Base-by-base conservation (phyloP, 2,888 invertebrate species). In the Ormia ochracea region DNA sequence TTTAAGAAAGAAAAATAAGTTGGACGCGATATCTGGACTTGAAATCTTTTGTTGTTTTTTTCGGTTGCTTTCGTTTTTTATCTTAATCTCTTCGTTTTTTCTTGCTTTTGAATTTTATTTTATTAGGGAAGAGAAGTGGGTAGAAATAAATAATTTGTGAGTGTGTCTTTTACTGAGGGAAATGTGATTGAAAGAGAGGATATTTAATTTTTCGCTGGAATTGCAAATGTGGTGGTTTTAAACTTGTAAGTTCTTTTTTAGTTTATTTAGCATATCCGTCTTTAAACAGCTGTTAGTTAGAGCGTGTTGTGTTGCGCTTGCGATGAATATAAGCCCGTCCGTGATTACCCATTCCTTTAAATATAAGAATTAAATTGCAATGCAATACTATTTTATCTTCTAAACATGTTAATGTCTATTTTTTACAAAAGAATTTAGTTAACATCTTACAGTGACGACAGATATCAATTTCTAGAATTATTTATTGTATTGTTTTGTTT, bases 1-100 rank as follows among this genome's bases (percentile, higher is more conserved):
- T 80, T 76, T 72, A 73, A 76, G 80, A 68, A 76, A 80, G 76
- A 73, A 80, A 80, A 76, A 80, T 76, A 80, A 80, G 72, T 80
- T 80, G 76, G 76, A 61, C 61, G 26, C 17, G 58, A 63, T 80
- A 80, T 80, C 80, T 76, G 52, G 72, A 73, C 76, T 72, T 76
- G 33, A 80, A 76, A 80, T 80, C 80, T 73, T 76, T 80, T 65
- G 28, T 59, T 61, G 28, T 50, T 65, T 70, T 74, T 74, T 75
- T 69, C 52, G 43, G 2, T 76, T 68, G 78, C 72, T 61, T 78
- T 73, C 66, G 73, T 73, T 76, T 76, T 66, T 76, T 73, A 80
- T 80, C 80, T 73, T 72, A 80, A 80, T 80, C 80, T 80, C 54
- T 66, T 50, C 33, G 58, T 31, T 52, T 54, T 41, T 74, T 50